These are phyloP conservation scores for Drosophila seguyi DNA, from an alignment of 1,140 invertebrate genomes.

Conservation along the genomic window DNA sequence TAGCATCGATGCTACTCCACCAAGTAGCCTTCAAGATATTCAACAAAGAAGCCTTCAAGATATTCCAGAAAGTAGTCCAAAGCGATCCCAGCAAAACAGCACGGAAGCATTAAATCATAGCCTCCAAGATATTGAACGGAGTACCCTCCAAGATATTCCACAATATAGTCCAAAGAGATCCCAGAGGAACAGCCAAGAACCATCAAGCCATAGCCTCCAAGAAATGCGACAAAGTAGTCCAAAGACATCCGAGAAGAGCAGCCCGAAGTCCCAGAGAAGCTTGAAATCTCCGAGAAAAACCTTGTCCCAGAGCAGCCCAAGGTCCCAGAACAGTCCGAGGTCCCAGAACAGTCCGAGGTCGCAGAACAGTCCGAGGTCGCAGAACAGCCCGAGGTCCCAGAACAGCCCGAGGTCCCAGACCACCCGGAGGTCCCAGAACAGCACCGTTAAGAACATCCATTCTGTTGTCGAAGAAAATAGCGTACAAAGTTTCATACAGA, in stretches of 20 bases:
- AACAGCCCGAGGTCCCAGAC: too few relatives aligned
- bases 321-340: neutral
- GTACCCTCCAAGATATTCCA: neutral
- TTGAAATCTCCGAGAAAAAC: too few relatives aligned
- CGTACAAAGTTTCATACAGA: too few relatives aligned
- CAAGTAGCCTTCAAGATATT: too few relatives aligned
- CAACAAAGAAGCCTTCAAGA: too few relatives aligned
- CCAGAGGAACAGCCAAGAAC: too few relatives aligned
- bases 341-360: neutral
- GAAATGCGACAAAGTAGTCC: too few relatives aligned
- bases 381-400: neutral
- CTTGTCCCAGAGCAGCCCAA: neutral
- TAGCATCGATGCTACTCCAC: too few relatives aligned
- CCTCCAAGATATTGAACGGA: neutral
- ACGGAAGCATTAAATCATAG: too few relatives aligned
- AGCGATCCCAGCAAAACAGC: neutral
- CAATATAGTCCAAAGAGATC: neutral
- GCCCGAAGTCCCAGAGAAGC: neutral
- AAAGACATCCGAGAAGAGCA: neutral
- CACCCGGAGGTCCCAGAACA: too few relatives aligned
- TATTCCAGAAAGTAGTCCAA: neutral
- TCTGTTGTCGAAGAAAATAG: neutral
- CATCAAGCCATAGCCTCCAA: neutral
- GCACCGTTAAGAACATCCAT: neutral
- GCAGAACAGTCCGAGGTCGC: neutral